A percentile compares a stretch with the other conserved stretches of the same genome.
These are phyloP conservation scores for Calvadosia cruxmelitensis DNA, from an alignment of 30 jellyfish, hydroid and myxozoan genomes.

Conservation along the genomic window DNA sequence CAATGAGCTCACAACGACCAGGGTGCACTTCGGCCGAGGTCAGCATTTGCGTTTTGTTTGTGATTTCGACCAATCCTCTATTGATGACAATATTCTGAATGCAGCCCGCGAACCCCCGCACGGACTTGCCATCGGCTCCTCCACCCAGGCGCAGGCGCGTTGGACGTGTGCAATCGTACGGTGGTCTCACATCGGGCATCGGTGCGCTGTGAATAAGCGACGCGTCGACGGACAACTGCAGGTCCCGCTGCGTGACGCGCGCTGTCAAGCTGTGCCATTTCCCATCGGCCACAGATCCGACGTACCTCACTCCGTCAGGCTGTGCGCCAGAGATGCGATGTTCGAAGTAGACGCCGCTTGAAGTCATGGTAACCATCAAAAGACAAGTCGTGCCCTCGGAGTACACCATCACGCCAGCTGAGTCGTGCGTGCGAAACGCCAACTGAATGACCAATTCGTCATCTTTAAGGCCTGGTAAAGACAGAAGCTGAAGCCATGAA, in stretches of 20 bases:
- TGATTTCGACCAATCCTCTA: constrained; percentile 14
- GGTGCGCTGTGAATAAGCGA: constrained; percentile 38
- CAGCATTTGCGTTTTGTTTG: constrained; percentile 13
- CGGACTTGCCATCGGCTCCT: constrained; percentile 30
- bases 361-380: constrained; percentile 28
- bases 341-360: constrained; percentile 47
- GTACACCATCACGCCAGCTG: constrained; percentile 43
- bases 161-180: constrained; percentile 42
- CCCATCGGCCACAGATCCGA: constrained; percentile 17
- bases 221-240: constrained; percentile 28
- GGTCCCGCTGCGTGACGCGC: constrained; percentile 14
- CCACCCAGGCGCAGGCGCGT: constrained; percentile 43
- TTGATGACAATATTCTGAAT: constrained; percentile 20
- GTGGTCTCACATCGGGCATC: constrained; percentile 16
- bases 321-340: constrained; percentile 27
- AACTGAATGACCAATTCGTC: constrained; percentile 26
- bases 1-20: constrained; percentile 36
- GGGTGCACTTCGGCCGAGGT: constrained; percentile 5
- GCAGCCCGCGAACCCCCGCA: constrained; percentile 73
- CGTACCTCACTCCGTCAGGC: constrained; percentile 30
- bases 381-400: constrained; percentile 52
- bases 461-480: constrained; percentile 13
- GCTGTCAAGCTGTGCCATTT: constrained; percentile 33
- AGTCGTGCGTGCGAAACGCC: constrained; percentile 38
- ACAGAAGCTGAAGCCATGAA: constrained; percentile 24